Base-by-base conservation (phyloP, 2,888 invertebrate genomes). In the Latrodectus hesperus region DNA sequence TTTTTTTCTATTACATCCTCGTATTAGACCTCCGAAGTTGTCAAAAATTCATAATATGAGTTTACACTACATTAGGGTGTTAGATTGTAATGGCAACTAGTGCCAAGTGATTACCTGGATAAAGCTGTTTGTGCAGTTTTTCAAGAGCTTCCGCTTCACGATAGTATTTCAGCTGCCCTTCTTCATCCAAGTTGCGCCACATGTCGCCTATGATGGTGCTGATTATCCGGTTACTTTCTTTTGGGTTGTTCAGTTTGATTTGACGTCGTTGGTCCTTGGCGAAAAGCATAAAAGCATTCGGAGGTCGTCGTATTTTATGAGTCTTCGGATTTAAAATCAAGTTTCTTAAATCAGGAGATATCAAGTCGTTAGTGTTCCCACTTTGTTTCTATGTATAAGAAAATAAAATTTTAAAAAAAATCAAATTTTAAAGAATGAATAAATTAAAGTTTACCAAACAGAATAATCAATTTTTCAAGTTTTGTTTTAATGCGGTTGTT, bases 231-330 rank as follows among this genome's bases (percentile, higher is more conserved):
- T 86, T 86, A 6, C 51, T 71, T n/a, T 70, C 52, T 5, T n/a
- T n/a, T 4, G 80, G 75, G 26, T 86, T 22, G 12, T 79, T 26
- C 10, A 17, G 26, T 16, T 67, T 26, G 12, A 86, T n/a, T 17
- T 53, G n/a, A 0, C 60, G 60, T 38, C 86, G 55, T 0, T 86
- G 74, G 9, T 86, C 86, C 49, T 78, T 75, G 9, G 80, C 86
- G 38, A 86, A 86, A 1, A 86, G 60, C 86, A 86, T 86, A n/a
- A 80, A 86, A 14, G 86, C 86, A 26, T 86, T 86, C 5, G 86
- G 86, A 12, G 86, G 86, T 1, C 86, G 74, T 9, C 80, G 22
- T 17, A 86, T 71, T 22, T 76, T 80, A 12, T 73, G 49, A 9
- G 49, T 38, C 49, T 53, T 72, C 0, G 65, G n/a, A 9, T 84